Conservation (phyloP, 30 jellyfish, hydroid and myxozoan genomes). For the Pseudorhiza aurosa region DNA sequence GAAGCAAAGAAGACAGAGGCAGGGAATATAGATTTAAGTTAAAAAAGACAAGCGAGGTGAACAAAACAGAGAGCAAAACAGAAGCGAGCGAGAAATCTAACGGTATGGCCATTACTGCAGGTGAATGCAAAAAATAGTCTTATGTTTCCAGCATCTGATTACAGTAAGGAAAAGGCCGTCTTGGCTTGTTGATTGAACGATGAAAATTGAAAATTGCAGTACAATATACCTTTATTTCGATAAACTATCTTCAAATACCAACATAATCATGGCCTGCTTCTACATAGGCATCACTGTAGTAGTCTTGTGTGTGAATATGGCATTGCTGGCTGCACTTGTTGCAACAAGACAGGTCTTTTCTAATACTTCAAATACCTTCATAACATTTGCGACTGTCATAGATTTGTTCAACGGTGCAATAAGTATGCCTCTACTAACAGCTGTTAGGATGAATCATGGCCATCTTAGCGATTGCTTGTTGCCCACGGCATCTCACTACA, state of each 20-base stretch:
- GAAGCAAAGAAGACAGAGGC: too few relatives aligned
- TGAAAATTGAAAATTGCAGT: too few relatives aligned
- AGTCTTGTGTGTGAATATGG: not conserved
- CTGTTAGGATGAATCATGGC: not conserved
- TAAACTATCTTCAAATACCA: not conserved
- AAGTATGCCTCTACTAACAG: slow-evolving; percentile 1
- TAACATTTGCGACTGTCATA: not conserved
- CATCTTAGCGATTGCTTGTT: not conserved
- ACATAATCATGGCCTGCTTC: not conserved
- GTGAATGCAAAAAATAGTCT: too few relatives aligned
- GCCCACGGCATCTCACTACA: not conserved
- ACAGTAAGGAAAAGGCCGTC: too few relatives aligned
- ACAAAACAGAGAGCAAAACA: too few relatives aligned
- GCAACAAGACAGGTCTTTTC: slow-evolving; percentile 14
- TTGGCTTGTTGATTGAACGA: too few relatives aligned
- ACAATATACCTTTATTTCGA: not conserved
- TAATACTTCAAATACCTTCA: slow-evolving; percentile 25
- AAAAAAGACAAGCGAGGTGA: too few relatives aligned
- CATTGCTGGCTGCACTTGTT: slow-evolving; percentile 1
- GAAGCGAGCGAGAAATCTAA: too few relatives aligned
- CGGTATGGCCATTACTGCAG: too few relatives aligned
- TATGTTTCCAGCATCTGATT: too few relatives aligned
- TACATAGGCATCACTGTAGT: slow-evolving; percentile 2
- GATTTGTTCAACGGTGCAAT: slow-evolving; percentile 21
- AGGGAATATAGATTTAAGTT: too few relatives aligned